Evolutionary conservation across 2,888 invertebrate genomes (phyloP).

Genomic region (Rutpela maculata): DNA sequence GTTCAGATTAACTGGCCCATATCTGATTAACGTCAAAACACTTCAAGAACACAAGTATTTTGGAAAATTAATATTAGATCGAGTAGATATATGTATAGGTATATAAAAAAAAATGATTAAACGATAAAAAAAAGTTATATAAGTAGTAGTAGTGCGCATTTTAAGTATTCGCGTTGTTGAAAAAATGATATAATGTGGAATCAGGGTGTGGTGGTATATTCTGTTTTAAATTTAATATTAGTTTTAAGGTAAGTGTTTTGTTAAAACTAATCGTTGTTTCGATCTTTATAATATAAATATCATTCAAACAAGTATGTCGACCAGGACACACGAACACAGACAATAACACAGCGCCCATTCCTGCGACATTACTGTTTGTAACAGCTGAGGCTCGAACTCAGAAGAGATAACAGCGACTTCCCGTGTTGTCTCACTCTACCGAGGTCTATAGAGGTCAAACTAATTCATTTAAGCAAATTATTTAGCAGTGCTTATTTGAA

Average conservation of each 20-base stretch:
- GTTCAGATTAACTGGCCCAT: not conserved
- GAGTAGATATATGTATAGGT: no score
- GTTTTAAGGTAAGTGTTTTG: slow-evolving; percentile 10
- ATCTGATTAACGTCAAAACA: not conserved
- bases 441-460: no score
- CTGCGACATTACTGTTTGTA: no score
- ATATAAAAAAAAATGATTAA: not conserved
- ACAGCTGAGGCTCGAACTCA: no score
- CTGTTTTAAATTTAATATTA: not conserved
- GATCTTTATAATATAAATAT: no score
- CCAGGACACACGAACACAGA: no score
- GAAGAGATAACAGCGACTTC: no score
- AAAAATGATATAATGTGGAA: not conserved
- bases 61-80: not conserved
- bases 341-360: no score
- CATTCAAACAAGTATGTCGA: no score
- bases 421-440: no score
- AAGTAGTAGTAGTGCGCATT: not conserved
- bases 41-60: not conserved
- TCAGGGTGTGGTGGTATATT: not conserved
- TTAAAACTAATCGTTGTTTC: not conserved
- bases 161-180: not conserved
- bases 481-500: no score
- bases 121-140: not conserved
- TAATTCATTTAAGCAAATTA: no score